Evolutionary conservation across 2,888 invertebrate genomes (phyloP).

Genomic region (Drosophila gaucha): DNA sequence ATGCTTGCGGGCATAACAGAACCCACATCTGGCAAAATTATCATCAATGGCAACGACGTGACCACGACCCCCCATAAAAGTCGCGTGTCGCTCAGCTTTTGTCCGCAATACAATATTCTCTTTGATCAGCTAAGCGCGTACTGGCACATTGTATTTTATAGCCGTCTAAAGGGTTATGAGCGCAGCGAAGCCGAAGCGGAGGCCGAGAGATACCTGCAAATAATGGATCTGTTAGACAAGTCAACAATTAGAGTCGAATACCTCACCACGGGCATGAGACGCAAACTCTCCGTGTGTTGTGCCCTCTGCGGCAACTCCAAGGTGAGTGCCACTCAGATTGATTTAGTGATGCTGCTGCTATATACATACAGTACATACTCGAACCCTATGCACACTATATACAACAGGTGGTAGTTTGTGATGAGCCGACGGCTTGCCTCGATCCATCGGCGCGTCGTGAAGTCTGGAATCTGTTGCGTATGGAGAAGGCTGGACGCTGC

Average conservation of each 20-base stretch:
- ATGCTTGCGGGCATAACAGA: conserved; percentile 92
- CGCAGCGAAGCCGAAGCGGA: conserved; percentile 86
- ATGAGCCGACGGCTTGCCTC: conserved; percentile 92
- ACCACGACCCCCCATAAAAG: conserved; percentile 86
- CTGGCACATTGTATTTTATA: conserved; percentile 93
- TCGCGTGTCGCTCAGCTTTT: conserved; percentile 89
- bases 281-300: conserved; percentile 90
- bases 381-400: too few relatives aligned
- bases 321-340: conserved; percentile 16
- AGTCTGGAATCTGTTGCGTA: conserved; percentile 91
- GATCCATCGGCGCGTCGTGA: conserved; percentile 92
- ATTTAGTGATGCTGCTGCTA: neutral
- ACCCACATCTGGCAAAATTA: conserved; percentile 88
- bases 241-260: conserved; percentile 86
- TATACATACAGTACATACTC: too few relatives aligned
- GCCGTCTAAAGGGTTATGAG: conserved; percentile 88
- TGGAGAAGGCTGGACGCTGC: conserved; percentile 89
- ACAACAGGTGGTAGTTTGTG: conserved; percentile 86
- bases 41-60: conserved; percentile 89
- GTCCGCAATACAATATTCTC: conserved; percentile 93
- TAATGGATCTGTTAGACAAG: conserved; percentile 88
- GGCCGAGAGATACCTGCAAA: conserved; percentile 87
- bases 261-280: conserved; percentile 90
- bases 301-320: conserved; percentile 89
- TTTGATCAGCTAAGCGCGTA: conserved; percentile 91